These are phyloP conservation scores for Blastobasis lacticolella DNA, from an alignment of 2,888 invertebrate genomes.

Conservation along the genomic window DNA sequence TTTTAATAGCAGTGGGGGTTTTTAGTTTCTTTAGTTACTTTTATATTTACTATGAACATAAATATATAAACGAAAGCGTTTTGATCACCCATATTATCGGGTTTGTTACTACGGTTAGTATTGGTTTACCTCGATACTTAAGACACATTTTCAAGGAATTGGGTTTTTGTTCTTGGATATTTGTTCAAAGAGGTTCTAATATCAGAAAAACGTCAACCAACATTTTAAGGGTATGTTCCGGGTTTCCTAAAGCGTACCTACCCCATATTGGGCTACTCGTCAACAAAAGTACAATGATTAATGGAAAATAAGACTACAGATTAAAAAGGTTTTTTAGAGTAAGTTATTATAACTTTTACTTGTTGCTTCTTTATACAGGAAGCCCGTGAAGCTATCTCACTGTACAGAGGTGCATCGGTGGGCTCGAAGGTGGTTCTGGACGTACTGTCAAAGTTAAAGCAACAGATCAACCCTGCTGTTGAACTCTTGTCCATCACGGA, in stretches of 20 bases:
- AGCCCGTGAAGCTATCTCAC: slow-evolving; percentile 42
- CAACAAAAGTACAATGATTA: not conserved
- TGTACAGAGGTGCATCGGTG: slow-evolving; percentile 42
- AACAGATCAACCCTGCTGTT: slow-evolving; percentile 45
- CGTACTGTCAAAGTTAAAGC: slow-evolving; percentile 47
- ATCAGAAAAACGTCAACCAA: not conserved
- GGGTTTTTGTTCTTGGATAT: no score
- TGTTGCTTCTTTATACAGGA: slow-evolving; percentile 30
- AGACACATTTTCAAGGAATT: no score
- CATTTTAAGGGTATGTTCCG: not conserved
- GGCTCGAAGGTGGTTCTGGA: slow-evolving; percentile 46
- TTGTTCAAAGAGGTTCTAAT: not conserved
- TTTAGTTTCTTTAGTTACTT: no score
- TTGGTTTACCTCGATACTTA: no score
- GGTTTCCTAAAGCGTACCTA: not conserved
- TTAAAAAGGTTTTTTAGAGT: not conserved
- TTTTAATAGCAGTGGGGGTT: no score
- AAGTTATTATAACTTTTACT: not conserved
- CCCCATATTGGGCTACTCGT: not conserved
- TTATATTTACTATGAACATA: no score
- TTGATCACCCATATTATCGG: no score
- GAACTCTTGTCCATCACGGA: slow-evolving; percentile 46
- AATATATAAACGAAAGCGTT: no score
- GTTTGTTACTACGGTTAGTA: no score
- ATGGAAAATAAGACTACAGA: not conserved